Conservation (phyloP, 2,888 invertebrate species). For the Dasysyrphus albostriatus region DNA sequence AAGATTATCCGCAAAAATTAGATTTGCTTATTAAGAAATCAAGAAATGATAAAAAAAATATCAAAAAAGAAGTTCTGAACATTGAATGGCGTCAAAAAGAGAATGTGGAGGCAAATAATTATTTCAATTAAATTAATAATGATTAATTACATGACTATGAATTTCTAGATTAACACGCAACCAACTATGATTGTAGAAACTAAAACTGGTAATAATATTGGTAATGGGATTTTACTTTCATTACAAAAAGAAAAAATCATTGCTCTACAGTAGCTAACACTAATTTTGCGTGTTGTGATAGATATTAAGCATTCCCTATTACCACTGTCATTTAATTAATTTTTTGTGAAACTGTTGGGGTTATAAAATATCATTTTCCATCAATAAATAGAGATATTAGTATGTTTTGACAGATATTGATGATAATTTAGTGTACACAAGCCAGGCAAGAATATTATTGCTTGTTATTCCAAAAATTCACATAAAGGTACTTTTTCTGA, state of each 20-base stretch:
- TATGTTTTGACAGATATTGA: neutral
- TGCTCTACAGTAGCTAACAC: neutral
- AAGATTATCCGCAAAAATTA: constrained; percentile 59
- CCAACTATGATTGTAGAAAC: neutral
- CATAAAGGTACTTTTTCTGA: too few relatives aligned
- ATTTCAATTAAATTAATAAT: constrained; percentile 61
- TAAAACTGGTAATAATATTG: neutral
- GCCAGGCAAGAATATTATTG: too few relatives aligned
- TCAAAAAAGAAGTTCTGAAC: neutral
- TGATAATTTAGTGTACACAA: too few relatives aligned
- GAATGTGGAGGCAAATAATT: constrained; percentile 27
- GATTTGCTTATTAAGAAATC: constrained; percentile 21
- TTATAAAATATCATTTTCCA: neutral
- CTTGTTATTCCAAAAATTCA: too few relatives aligned
- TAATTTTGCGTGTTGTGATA: neutral
- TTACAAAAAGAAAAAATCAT: neutral
- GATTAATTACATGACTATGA: constrained; percentile 32
- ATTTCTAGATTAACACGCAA: constrained; percentile 30
- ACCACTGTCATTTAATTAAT: constrained; percentile 4
- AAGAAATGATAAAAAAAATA: constrained; percentile 23
- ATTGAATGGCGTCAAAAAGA: neutral
- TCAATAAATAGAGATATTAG: neutral
- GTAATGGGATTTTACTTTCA: neutral
- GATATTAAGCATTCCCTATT: neutral
- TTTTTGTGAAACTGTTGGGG: neutral